These are phyloP conservation scores for Podarcis lilfordi DNA, from an alignment of 2,797 vertebrate species.

Conservation along the genomic window DNA sequence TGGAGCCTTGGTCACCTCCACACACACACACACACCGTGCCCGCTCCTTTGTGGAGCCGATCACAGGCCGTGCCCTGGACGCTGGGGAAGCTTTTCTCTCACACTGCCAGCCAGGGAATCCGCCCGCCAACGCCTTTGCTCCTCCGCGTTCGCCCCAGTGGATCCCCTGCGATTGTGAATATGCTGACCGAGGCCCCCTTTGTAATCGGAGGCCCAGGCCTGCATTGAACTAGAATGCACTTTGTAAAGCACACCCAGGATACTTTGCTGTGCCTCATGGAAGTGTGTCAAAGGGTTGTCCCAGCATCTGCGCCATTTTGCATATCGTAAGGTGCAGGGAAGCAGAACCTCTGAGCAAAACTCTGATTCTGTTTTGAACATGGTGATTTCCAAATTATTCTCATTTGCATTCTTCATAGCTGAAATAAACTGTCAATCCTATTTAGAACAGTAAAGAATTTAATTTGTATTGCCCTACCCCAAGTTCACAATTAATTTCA, in stretches of 20 bases:
- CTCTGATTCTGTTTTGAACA: neutral
- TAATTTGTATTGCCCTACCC: neutral
- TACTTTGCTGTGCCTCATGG: neutral
- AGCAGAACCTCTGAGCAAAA: neutral
- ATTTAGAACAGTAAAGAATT: neutral
- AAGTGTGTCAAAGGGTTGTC: neutral
- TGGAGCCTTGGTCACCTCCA: no score
- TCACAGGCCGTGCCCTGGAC: no score
- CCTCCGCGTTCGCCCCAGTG: no score
- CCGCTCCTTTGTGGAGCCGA: no score
- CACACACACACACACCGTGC: no score
- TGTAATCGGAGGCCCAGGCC: no score
- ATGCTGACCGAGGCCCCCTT: no score
- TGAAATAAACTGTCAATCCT: neutral
- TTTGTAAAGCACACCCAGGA: neutral
- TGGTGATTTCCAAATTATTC: neutral
- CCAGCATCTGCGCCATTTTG: neutral
- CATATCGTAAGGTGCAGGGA: neutral
- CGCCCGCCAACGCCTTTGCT: no score
- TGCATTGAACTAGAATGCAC: neutral
- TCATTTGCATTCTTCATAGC: neutral
- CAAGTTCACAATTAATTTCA: neutral
- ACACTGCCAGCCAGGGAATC: no score
- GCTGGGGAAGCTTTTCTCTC: no score
- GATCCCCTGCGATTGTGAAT: no score